Conservation (phyloP, 1,140 invertebrate genomes). For the Melitaea cinxia region DNA sequence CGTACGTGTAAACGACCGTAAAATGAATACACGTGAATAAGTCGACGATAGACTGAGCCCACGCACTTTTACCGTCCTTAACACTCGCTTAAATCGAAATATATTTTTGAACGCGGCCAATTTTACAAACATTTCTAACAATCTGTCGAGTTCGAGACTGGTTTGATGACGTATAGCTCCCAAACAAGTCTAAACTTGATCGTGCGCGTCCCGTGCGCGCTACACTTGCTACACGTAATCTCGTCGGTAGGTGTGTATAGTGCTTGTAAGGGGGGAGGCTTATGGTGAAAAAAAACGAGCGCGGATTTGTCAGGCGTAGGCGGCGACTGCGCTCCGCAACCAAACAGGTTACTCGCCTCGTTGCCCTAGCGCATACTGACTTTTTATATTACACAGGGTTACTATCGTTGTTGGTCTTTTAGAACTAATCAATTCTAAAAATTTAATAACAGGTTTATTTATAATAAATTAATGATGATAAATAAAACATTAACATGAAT, state of each 20-base stretch:
- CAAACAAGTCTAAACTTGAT: conserved; percentile 72
- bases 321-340: conserved; percentile 53
- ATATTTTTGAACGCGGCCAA: conserved; percentile 32
- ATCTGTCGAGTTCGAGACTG: conserved; percentile 35
- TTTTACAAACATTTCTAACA: conserved; percentile 44
- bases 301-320: conserved; percentile 77
- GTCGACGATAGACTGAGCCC: conserved; percentile 54
- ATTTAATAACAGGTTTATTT: conserved; percentile 18
- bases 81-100: conserved; percentile 23
- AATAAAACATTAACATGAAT: conserved; percentile 12
- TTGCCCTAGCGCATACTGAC: conserved; percentile 59
- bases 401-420: conserved; percentile 37
- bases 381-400: conserved; percentile 64
- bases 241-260: conserved; percentile 41
- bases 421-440: conserved; percentile 17
- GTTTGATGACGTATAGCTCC: conserved; percentile 51
- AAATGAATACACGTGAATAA: conserved; percentile 49
- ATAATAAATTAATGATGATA: conserved; percentile 22
- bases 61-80: conserved; percentile 35
- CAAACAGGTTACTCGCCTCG: conserved; percentile 71
- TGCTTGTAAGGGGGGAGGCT: conserved; percentile 41
- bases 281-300: conserved; percentile 52
- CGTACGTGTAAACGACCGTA: conserved; percentile 48
- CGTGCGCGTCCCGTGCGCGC: conserved; percentile 50
- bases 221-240: conserved; percentile 45